These are phyloP conservation scores for Silurus asotus DNA, from an alignment of 2,113 vertebrate species.

Conservation along the genomic window DNA sequence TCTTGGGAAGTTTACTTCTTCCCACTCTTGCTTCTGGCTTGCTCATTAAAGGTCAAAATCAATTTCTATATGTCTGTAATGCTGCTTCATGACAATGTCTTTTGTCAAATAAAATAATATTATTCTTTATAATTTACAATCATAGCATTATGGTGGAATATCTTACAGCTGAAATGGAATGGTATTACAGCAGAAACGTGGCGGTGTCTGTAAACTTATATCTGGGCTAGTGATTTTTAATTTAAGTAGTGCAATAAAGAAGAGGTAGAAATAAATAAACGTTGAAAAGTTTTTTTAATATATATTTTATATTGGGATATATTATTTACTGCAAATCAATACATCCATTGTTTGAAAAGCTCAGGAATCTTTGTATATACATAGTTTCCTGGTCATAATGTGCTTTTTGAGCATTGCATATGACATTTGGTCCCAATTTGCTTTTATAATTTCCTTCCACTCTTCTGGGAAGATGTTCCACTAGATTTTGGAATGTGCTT, in stretches of 20 bases:
- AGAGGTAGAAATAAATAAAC: not conserved
- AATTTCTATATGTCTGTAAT: not conserved
- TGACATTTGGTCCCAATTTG: no score
- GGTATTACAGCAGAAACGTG: not conserved
- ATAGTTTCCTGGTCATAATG: no score
- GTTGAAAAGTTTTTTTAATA: not conserved
- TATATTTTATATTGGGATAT: not conserved
- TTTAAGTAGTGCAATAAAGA: not conserved
- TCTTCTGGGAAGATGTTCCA: no score
- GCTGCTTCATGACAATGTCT: not conserved
- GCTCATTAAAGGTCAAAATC: not conserved
- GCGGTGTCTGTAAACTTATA: not conserved
- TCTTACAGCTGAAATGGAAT: not conserved
- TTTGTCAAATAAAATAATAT: not conserved
- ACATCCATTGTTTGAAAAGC: no score
- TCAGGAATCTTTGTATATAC: no score
- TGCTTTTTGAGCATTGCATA: no score
- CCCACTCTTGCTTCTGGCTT: not conserved
- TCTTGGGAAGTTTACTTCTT: not conserved
- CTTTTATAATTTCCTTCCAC: no score
- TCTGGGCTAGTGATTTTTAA: not conserved
- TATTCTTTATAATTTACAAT: not conserved
- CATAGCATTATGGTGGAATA: not conserved
- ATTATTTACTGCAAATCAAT: not conserved
- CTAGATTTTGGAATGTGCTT: no score